phyloP scores from a whole-genome alignment of 2,888 invertebrate species.

The Lithophane semibrunnea region DNA sequence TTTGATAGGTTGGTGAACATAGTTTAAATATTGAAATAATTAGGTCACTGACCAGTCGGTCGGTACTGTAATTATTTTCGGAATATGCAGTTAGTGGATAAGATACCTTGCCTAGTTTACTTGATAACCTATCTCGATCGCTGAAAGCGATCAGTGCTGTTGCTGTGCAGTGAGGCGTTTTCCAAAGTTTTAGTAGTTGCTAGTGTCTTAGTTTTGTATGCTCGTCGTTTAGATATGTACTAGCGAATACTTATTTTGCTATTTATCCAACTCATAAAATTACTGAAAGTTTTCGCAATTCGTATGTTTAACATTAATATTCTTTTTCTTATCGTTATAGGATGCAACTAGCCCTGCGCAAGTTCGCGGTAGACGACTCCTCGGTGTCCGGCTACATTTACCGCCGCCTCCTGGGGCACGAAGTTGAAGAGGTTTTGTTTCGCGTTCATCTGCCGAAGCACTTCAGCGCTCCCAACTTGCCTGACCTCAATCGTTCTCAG shows the following conservation, averaged over 20 bases:
- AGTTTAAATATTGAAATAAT: background rate
- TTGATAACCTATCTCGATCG: no score
- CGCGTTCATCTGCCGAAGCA: constrained; percentile 98
- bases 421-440: constrained; percentile 97
- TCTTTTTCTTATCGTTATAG: constrained; percentile 82
- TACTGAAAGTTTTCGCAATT: no score
- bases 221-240: background rate
- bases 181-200: no score
- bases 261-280: background rate
- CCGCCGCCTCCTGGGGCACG: constrained; percentile 98
- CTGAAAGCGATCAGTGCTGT: no score
- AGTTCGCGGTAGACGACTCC: constrained; percentile 98
- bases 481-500: constrained; percentile 99
- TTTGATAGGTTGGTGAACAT: constrained; percentile 93
- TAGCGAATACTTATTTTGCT: background rate
- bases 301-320: background rate
- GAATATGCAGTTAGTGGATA: no score
- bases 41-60: background rate
- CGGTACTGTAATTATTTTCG: no score
- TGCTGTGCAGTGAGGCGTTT: no score
- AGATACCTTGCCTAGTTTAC: no score
- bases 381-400: constrained; percentile 99
- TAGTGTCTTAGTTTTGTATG: background rate
- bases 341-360: constrained; percentile 98
- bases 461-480: constrained; percentile 99